Evolutionary conservation across 2,888 invertebrate species (phyloP).

Genomic region (Pasiphila rectangulata): DNA sequence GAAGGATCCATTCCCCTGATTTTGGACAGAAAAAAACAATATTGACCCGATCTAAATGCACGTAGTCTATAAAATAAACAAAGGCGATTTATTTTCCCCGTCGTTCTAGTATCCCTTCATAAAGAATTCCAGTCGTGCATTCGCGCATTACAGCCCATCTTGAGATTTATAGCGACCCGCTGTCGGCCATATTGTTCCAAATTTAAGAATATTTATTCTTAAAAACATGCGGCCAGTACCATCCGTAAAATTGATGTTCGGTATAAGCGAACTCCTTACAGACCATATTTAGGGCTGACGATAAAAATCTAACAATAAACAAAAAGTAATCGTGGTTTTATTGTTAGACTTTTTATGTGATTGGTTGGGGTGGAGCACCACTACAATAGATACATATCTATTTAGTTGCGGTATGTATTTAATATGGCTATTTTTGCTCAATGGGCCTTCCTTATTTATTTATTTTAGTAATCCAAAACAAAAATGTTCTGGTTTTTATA

Average conservation of each 20-base stretch:
- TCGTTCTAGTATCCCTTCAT: constrained; percentile 68
- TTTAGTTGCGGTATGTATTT: too few relatives aligned
- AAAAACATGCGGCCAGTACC: constrained; percentile 38
- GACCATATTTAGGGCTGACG: too few relatives aligned
- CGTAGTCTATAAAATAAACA: constrained; percentile 42
- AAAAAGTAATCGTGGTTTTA: too few relatives aligned
- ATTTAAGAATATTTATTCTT: constrained; percentile 74
- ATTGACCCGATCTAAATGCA: constrained; percentile 29
- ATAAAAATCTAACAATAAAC: too few relatives aligned
- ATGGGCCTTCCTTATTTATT: too few relatives aligned
- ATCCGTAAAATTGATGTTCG: constrained; percentile 28
- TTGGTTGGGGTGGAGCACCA: too few relatives aligned
- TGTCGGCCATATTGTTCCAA: constrained; percentile 76
- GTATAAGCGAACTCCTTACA: too few relatives aligned
- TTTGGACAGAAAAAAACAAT: constrained; percentile 5
- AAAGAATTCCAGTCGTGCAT: constrained; percentile 72
- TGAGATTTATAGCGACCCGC: constrained; percentile 74
- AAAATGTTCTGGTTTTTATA: too few relatives aligned
- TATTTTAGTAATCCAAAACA: too few relatives aligned
- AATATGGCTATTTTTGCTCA: too few relatives aligned
- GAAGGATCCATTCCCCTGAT: constrained; percentile 2
- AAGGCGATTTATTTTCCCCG: constrained; percentile 54
- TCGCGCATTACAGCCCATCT: constrained; percentile 73
- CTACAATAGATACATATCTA: too few relatives aligned
- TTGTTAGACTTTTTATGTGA: constrained; percentile 1